phyloP scores from a whole-genome alignment of 2,888 invertebrate species.

The Aquatica leii region DNA sequence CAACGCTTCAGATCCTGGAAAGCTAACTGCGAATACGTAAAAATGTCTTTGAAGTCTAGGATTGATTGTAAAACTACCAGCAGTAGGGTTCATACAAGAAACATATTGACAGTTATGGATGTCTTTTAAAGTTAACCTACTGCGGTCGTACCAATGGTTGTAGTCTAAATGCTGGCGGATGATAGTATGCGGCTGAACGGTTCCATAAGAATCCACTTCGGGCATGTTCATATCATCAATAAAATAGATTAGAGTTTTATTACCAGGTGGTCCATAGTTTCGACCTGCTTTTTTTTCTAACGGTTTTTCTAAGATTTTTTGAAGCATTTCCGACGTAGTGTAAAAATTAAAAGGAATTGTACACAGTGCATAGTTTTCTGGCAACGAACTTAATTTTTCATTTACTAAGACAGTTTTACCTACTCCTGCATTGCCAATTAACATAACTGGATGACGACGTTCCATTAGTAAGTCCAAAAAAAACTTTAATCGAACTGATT shows the following conservation, averaged over 20 bases:
- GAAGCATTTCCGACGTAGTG: constrained; percentile 92
- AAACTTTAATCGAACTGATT: constrained; percentile 88
- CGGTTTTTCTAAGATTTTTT: constrained; percentile 92
- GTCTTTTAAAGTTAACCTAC: constrained; percentile 88
- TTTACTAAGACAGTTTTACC: constrained; percentile 90
- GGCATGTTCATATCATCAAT: constrained; percentile 99
- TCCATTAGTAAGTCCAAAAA: constrained; percentile 91
- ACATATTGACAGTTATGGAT: constrained; percentile 97
- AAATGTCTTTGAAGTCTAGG: constrained; percentile 92
- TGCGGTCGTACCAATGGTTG: constrained; percentile 94
- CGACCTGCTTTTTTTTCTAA: constrained; percentile 93
- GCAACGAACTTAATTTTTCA: constrained; percentile 74
- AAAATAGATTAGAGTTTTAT: constrained; percentile 91
- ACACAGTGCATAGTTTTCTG: constrained; percentile 87
- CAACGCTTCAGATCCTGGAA: constrained; percentile 82
- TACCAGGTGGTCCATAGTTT: constrained; percentile 95
- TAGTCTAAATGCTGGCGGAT: constrained; percentile 96
- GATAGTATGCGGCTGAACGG: constrained; percentile 95
- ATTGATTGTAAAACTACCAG: constrained; percentile 96
- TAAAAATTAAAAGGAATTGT: constrained; percentile 97
- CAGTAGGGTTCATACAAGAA: constrained; percentile 97
- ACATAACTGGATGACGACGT: constrained; percentile 90
- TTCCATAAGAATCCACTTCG: constrained; percentile 88
- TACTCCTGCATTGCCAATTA: constrained; percentile 91
- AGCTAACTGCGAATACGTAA: constrained; percentile 84